phyloP scores from a whole-genome alignment of 2,888 invertebrate genomes.

The Euproctis similis region DNA sequence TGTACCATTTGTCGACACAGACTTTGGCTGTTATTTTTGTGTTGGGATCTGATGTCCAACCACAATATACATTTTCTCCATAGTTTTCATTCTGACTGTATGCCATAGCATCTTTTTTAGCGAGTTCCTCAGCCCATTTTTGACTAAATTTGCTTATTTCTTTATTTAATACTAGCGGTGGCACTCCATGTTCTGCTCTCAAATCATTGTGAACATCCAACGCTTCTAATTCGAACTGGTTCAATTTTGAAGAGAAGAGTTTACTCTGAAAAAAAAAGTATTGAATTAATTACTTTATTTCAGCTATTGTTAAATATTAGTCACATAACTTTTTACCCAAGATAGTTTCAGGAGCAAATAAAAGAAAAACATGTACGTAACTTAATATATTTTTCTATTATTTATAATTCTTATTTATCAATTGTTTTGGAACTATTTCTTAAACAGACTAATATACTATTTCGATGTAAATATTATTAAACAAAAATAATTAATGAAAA shows the following conservation, averaged over 20 bases:
- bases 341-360: too few species aligned
- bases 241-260: conserved; percentile 53
- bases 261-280: conserved; percentile 57
- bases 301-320: too few species aligned
- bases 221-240: conserved; percentile 59
- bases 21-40: conserved; percentile 80
- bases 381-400: background rate
- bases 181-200: conserved; percentile 59
- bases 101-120: conserved; percentile 77
- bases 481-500: too few species aligned
- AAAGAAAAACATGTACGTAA: too few species aligned
- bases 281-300: too few species aligned
- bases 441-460: too few species aligned
- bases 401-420: background rate
- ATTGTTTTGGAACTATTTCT: too few species aligned
- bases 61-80: conserved; percentile 82
- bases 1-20: conserved; percentile 85
- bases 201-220: conserved; percentile 61
- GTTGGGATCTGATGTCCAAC: conserved; percentile 80
- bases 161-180: conserved; percentile 73
- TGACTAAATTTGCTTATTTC: conserved; percentile 79
- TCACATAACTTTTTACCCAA: too few species aligned
- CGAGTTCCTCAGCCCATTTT: conserved; percentile 83
- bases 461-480: too few species aligned
- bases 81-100: conserved; percentile 80